A percentile compares a stretch with the other conserved stretches of the same genome.
These are phyloP conservation scores for Catocala fraxini DNA, from an alignment of 2,888 invertebrate species.

Conservation along the genomic window DNA sequence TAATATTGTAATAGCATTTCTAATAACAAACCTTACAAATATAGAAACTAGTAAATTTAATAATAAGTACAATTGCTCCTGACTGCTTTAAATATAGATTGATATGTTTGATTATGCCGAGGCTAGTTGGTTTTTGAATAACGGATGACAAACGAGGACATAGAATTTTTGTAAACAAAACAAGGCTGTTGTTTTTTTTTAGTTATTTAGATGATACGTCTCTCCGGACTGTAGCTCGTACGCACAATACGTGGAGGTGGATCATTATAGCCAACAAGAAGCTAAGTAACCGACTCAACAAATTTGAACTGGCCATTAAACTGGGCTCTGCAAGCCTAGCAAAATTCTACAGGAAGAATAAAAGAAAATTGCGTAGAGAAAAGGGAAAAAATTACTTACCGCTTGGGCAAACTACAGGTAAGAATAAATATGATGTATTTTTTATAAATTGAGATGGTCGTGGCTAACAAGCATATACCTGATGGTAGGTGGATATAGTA, in stretches of 20 bases:
- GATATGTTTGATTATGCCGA: too few relatives aligned
- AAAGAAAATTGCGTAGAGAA: constrained; percentile 53
- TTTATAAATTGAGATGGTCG: too few relatives aligned
- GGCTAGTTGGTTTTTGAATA: too few relatives aligned
- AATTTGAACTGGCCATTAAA: constrained; percentile 67
- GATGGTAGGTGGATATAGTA: too few relatives aligned
- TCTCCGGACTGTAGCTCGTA: constrained; percentile 61
- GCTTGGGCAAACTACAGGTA: constrained; percentile 58
- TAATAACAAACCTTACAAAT: too few relatives aligned
- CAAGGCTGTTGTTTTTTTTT: constrained; percentile 11
- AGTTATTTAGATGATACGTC: constrained; percentile 73
- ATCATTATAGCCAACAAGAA: constrained; percentile 68
- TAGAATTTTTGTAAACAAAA: too few relatives aligned
- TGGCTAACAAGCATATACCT: too few relatives aligned
- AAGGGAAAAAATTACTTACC: constrained; percentile 63
- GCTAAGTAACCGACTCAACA: constrained; percentile 66
- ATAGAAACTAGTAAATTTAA: too few relatives aligned
- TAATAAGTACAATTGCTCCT: too few relatives aligned
- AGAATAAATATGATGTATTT: constrained; percentile 8
- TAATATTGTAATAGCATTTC: too few relatives aligned
- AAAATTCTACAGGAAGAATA: constrained; percentile 64
- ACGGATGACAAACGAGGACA: too few relatives aligned
- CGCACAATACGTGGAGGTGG: constrained; percentile 64
- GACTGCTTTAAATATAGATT: too few relatives aligned
- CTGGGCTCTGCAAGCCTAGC: constrained; percentile 70